Evolutionary conservation across 2,888 invertebrate species (phyloP).

Genomic region (Leucophora obtusa): DNA sequence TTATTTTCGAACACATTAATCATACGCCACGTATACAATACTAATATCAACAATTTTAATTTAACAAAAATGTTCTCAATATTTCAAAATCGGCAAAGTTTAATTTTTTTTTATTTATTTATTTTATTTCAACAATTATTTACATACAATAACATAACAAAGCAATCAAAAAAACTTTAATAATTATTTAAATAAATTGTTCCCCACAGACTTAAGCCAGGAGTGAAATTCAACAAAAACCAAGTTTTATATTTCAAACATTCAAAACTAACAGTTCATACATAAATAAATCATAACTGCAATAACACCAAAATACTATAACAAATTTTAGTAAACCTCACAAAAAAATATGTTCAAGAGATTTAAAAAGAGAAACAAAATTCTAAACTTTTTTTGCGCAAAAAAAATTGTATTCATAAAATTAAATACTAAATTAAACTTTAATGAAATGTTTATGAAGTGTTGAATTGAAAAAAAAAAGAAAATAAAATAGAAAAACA

Average conservation of each 20-base stretch:
- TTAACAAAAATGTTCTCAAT: too few relatives aligned
- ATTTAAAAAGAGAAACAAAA: neutral
- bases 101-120: too few relatives aligned
- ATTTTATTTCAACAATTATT: neutral
- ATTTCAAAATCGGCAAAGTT: too few relatives aligned
- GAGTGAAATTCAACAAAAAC: neutral
- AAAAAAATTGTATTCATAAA: slow-evolving; percentile 10
- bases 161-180: neutral
- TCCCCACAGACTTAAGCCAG: slow-evolving; percentile 21
- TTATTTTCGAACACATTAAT: too few relatives aligned
- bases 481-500: neutral
- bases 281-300: slow-evolving; percentile 1
- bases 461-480: slow-evolving; percentile 27
- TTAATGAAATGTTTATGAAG: slow-evolving; percentile 30
- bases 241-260: neutral
- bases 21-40: too few relatives aligned
- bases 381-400: neutral
- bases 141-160: neutral
- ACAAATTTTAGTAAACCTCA: neutral
- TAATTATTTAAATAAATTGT: slow-evolving; percentile 19
- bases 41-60: too few relatives aligned
- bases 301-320: neutral
- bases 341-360: neutral
- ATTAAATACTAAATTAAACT: slow-evolving; percentile 36
- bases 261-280: slow-evolving; percentile 9